Evolutionary conservation across 2,888 invertebrate genomes (phyloP).

Genomic region (Oligia strigilis): DNA sequence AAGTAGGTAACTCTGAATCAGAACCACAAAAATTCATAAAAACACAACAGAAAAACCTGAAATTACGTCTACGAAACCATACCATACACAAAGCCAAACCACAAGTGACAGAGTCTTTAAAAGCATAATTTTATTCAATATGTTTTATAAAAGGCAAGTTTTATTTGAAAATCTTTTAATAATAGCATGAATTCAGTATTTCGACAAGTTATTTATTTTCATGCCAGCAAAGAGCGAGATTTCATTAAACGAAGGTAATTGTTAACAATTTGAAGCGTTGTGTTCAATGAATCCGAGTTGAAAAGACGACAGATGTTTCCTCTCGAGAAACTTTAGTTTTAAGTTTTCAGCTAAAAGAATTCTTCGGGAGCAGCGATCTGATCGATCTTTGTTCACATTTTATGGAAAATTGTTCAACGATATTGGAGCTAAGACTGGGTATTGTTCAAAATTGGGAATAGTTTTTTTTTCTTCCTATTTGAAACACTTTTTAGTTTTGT

Average conservation of each 20-base stretch:
- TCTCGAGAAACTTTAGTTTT: constrained; percentile 65
- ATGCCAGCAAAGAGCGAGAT: constrained; percentile 51
- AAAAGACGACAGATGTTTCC: constrained; percentile 75
- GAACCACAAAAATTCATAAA: background rate
- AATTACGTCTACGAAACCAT: background rate
- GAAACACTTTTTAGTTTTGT: background rate
- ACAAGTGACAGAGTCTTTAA: background rate
- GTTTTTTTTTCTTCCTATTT: background rate
- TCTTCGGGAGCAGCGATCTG: constrained; percentile 49
- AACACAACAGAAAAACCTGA: background rate
- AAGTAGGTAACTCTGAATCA: background rate
- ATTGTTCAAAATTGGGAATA: background rate
- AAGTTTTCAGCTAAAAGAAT: constrained; percentile 70
- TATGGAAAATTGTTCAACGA: constrained; percentile 36
- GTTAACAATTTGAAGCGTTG: constrained; percentile 65
- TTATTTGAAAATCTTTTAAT: constrained; percentile 16
- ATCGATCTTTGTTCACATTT: constrained; percentile 58
- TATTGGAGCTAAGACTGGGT: constrained; percentile 6
- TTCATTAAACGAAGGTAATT: constrained; percentile 64
- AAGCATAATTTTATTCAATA: constrained; percentile 2
- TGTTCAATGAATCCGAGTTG: constrained; percentile 71
- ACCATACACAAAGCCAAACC: background rate
- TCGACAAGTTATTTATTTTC: constrained; percentile 49
- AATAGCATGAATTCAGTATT: constrained; percentile 29
- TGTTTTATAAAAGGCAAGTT: constrained; percentile 5